A percentile compares a stretch with the other conserved stretches of the same genome.
These are phyloP conservation scores for Corvus moneduloides DNA, from an alignment of 2,113 vertebrate genomes.

Conservation along the genomic window DNA sequence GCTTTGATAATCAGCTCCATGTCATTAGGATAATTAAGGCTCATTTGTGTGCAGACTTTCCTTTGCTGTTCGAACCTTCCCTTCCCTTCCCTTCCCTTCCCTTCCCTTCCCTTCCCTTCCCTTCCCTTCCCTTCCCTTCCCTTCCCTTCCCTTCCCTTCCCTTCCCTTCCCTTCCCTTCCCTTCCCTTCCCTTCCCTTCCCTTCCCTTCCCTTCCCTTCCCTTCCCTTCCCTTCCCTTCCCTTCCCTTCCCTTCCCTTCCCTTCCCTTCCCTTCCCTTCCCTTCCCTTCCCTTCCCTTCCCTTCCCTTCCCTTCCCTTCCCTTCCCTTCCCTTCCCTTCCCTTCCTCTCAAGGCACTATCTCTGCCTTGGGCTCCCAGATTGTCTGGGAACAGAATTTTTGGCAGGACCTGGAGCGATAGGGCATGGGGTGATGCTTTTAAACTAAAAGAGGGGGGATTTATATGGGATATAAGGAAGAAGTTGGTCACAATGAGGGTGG, in stretches of 20 bases:
- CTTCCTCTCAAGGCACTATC: background rate
- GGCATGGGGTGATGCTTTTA: background rate
- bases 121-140: no score
- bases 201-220: no score
- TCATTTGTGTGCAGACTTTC: slow-evolving; percentile 23
- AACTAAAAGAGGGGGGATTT: background rate
- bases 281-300: no score
- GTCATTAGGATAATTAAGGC: slow-evolving; percentile 43
- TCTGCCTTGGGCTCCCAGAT: background rate
- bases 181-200: background rate
- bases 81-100: no score
- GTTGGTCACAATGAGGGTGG: background rate
- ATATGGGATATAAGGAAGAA: background rate
- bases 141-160: no score
- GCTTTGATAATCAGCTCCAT: slow-evolving; percentile 61
- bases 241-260: no score
- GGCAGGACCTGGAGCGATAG: accelerated
- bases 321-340: no score
- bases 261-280: no score
- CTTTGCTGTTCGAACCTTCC: accelerated
- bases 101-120: no score
- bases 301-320: no score
- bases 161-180: no score
- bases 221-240: no score
- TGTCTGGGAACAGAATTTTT: background rate